These are phyloP conservation scores for Hippoglossus stenolepis DNA, from an alignment of 2,113 vertebrate species.

Conservation along the genomic window DNA sequence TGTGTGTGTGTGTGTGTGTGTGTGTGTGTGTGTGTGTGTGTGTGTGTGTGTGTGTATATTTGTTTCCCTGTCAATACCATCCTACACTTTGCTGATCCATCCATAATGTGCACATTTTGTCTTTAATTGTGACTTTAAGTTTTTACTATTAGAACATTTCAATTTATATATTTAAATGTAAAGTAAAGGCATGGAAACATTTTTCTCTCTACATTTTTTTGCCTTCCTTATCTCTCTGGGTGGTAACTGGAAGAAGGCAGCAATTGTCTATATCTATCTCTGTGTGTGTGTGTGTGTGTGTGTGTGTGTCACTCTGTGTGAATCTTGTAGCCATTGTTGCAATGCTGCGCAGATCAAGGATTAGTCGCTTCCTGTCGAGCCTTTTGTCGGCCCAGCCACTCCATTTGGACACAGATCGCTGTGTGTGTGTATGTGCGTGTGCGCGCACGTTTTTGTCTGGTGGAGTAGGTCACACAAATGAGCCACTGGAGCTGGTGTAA, in stretches of 20 bases:
- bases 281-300: slow-evolving; percentile 34
- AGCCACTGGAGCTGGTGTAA: slow-evolving; percentile 67
- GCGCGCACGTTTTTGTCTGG: slow-evolving; percentile 40
- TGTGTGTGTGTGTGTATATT: slow-evolving; percentile 30
- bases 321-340: slow-evolving; percentile 77
- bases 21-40: slow-evolving; percentile 28
- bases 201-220: slow-evolving; percentile 16
- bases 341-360: slow-evolving; percentile 80
- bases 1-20: slow-evolving; percentile 35
- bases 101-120: not conserved
- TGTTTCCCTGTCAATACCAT: slow-evolving; percentile 36
- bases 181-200: not conserved
- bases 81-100: slow-evolving; percentile 19
- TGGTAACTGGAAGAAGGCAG: slow-evolving; percentile 69
- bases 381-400: slow-evolving; percentile 81
- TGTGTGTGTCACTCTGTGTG: slow-evolving; percentile 52
- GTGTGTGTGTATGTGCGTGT: slow-evolving; percentile 39
- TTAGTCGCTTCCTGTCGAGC: slow-evolving; percentile 84
- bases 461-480: slow-evolving; percentile 61
- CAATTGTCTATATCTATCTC: slow-evolving; percentile 62
- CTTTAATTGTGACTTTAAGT: not conserved
- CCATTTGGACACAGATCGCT: slow-evolving; percentile 79
- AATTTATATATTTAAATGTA: not conserved
- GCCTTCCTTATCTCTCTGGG: slow-evolving; percentile 49
- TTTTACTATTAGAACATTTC: too few relatives aligned